Evolutionary conservation across 2,888 invertebrate species (phyloP).

Genomic region (Latheticus oryzae): DNA sequence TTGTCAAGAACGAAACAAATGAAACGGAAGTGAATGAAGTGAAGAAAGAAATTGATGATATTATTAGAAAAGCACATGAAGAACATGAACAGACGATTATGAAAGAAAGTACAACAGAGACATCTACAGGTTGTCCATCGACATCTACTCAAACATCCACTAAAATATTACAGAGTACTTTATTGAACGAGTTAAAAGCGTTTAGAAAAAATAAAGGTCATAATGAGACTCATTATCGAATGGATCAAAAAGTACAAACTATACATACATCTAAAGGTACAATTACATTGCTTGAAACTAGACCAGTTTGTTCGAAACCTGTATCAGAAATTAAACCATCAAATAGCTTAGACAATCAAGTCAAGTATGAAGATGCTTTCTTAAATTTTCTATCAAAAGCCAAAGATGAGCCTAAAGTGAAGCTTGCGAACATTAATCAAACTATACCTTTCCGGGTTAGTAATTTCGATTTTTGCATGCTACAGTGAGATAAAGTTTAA

Average conservation of each 20-base stretch:
- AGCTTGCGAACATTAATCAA: too few relatives aligned
- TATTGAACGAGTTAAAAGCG: constrained; percentile 43
- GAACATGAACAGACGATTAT: constrained; percentile 58
- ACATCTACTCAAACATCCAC: background rate
- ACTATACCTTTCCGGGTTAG: too few relatives aligned
- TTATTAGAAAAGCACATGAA: constrained; percentile 60
- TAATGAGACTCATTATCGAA: constrained; percentile 25
- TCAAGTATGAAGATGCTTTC: constrained; percentile 51
- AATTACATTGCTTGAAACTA: constrained; percentile 50
- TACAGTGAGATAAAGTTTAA: too few relatives aligned
- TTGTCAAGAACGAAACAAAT: too few relatives aligned
- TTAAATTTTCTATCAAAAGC: constrained; percentile 48
- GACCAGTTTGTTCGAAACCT: constrained; percentile 32
- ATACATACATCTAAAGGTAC: constrained; percentile 54
- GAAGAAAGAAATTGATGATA: constrained; percentile 59
- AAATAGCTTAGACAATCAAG: constrained; percentile 10
- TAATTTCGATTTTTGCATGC: too few relatives aligned
- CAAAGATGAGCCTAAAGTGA: constrained; percentile 12
- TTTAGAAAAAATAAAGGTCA: constrained; percentile 46
- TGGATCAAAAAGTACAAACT: constrained; percentile 51
- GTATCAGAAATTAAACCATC: constrained; percentile 12
- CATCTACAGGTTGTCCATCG: too few relatives aligned
- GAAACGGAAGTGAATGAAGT: constrained; percentile 39
- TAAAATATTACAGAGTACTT: background rate
- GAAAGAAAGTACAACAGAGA: constrained; percentile 11